A percentile compares a stretch with the other conserved stretches of the same genome.
Conservation (phyloP, 2,797 vertebrate species). For the Parauchenoglanis punctatus region DNA sequence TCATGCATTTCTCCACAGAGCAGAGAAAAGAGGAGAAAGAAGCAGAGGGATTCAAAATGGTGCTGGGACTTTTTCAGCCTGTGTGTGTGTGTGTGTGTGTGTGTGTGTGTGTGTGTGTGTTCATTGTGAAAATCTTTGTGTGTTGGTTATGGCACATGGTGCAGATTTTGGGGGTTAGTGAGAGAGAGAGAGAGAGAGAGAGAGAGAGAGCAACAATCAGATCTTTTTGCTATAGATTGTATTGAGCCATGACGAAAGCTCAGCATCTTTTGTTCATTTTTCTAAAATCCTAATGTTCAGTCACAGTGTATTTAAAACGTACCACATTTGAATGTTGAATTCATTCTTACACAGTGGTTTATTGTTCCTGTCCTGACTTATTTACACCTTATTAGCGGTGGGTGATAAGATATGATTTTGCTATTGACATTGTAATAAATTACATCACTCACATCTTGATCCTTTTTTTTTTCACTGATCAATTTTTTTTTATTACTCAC, state of each 20-base stretch:
- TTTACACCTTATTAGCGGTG: too few relatives aligned
- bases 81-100: constrained; percentile 25
- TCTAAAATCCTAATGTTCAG: background rate
- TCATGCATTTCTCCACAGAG: constrained; percentile 31
- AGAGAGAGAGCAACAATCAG: background rate
- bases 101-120: constrained; percentile 12
- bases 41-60: constrained; percentile 75
- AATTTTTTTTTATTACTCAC: background rate
- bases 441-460: background rate
- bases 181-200: background rate
- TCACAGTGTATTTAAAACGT: background rate
- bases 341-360: background rate
- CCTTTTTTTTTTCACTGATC: background rate
- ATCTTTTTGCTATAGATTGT: background rate
- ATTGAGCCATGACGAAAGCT: background rate
- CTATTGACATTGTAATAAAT: background rate
- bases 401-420: background rate
- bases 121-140: constrained; percentile 13
- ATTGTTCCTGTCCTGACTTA: background rate
- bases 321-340: background rate
- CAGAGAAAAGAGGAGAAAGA: constrained; percentile 7
- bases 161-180: constrained; percentile 17
- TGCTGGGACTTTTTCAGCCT: constrained; percentile 75
- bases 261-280: constrained; percentile 41
- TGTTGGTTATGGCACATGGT: constrained; percentile 21